Conservation (phyloP, 1,140 invertebrate genomes). For the Zaprionus inermis region DNA sequence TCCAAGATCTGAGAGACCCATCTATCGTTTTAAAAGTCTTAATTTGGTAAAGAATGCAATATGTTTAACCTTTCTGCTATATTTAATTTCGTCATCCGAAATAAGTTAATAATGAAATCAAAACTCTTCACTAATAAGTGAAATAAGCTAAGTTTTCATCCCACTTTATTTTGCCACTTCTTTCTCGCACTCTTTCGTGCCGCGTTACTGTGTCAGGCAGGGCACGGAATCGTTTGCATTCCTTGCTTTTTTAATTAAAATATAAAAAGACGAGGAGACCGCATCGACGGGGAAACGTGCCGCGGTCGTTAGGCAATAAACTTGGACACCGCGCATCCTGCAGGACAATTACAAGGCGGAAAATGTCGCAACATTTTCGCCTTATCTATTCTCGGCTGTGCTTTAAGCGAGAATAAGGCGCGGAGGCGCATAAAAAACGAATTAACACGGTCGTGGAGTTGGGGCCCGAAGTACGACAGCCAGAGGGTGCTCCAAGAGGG, state of each 20-base stretch:
- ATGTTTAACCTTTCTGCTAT: not conserved
- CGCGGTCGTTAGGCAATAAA: conserved; percentile 84
- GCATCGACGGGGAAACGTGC: conserved; percentile 58
- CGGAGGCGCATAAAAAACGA: conserved; percentile 51
- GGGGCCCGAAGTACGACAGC: not conserved
- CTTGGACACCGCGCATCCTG: conserved; percentile 75
- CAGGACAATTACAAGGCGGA: conserved; percentile 80
- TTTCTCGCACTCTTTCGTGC: conserved; percentile 1
- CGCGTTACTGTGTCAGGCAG: conserved; percentile 35
- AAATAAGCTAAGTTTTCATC: not conserved
- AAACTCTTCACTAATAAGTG: conserved; percentile 13
- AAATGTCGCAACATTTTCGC: conserved; percentile 79
- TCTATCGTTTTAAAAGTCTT: too few relatives aligned
- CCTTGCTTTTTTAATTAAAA: conserved; percentile 80
- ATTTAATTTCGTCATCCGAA: not conserved
- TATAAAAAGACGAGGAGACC: conserved; percentile 61
- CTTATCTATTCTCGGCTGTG: conserved; percentile 53
- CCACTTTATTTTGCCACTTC: not conserved
- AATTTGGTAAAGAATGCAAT: too few relatives aligned
- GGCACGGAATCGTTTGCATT: conserved; percentile 25
- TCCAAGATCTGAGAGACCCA: too few relatives aligned
- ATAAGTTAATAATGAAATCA: not conserved
- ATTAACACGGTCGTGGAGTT: conserved; percentile 34
- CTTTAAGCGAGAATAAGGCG: conserved; percentile 62
- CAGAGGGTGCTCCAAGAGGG: not conserved